A percentile compares a stretch with the other conserved stretches of the same genome.
These are phyloP conservation scores for Tonatia bakeri DNA, from an alignment of 2,113 vertebrate species.

Conservation along the genomic window DNA sequence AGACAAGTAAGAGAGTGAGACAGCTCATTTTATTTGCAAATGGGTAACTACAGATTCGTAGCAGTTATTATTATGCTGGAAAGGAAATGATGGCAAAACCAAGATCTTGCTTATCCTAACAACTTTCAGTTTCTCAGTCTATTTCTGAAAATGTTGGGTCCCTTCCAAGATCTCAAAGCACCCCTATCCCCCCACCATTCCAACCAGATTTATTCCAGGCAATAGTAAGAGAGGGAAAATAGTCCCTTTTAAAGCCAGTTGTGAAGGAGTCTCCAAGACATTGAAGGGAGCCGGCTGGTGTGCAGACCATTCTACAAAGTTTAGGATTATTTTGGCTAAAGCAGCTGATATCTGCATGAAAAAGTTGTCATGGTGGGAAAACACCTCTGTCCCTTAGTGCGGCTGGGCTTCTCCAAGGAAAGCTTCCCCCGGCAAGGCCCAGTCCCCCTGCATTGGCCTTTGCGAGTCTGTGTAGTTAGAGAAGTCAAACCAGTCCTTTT, in stretches of 20 bases:
- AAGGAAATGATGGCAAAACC: neutral
- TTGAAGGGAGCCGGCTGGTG: constrained; percentile 21
- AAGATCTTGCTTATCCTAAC: neutral
- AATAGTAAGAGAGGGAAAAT: constrained; percentile 30
- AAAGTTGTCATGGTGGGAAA: constrained; percentile 20
- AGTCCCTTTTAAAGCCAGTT: constrained; percentile 42
- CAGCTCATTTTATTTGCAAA: neutral
- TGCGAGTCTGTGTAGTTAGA: constrained; percentile 16
- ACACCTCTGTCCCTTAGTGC: neutral
- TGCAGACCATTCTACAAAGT: constrained; percentile 29
- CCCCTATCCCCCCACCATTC: too few relatives aligned
- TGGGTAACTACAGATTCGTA: neutral
- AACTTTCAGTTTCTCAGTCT: neutral
- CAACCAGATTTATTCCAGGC: constrained; percentile 14
- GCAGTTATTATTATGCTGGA: neutral
- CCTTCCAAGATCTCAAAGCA: neutral
- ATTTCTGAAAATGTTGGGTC: neutral
- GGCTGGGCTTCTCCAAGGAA: neutral
- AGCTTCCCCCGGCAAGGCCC: neutral
- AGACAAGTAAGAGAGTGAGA: neutral
- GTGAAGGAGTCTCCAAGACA: constrained; percentile 45
- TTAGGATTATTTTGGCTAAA: constrained; percentile 53
- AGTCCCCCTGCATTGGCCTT: neutral
- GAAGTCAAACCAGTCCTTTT: constrained; percentile 33
- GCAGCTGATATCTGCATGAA: neutral